Evolutionary conservation across 1,140 invertebrate genomes (phyloP), one percentile per base, ranked within the genome.

Genomic region (Drosophila sucinea): DNA sequence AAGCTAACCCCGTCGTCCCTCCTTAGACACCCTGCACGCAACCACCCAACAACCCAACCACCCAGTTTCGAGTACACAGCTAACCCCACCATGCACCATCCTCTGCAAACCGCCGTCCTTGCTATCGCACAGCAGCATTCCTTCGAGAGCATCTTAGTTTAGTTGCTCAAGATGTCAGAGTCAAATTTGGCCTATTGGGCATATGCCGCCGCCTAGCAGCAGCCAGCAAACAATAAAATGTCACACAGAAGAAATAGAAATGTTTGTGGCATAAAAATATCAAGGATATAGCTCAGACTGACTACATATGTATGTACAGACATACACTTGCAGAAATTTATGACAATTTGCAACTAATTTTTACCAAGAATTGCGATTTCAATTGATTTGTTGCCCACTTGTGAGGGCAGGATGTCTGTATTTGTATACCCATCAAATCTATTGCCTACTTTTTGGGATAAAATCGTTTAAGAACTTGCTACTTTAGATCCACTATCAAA

Each of bases 121-220:
- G 23, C 7, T 51, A 23, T 27, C 10, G 44, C 23, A 51, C 44
- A 27, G 17, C 10, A 38, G n/a, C 44, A 51, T 51, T 51, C 44
- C 44, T 51, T 51, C 44, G 44, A 51, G 44, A 51, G 44, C 44
- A 51, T 51, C 44, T 51, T 51, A 51, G 44, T 51, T 51, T 51
- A 51, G 44, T 51, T 66, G 63, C 76, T 80, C 77, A 84, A 85
- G 82, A 85, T 85, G 74, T 75, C 75, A 71, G 66, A 73, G 72
- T 51, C 64, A 87, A 80, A 87, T 87, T 87, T 87, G 83, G 83
- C 83, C 83, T 87, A 87, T 87, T 87, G 83, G 79, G 84, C 79
- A 83, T 77, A 69, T 30, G 54, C 32, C 47, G 71, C 51, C 17
- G 71, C 51, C 17, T 67, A 60, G 60, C 41, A 40, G 66, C 65